Conservation (phyloP, 2,113 vertebrate species). For the Oxygymnocypris stewartii region DNA sequence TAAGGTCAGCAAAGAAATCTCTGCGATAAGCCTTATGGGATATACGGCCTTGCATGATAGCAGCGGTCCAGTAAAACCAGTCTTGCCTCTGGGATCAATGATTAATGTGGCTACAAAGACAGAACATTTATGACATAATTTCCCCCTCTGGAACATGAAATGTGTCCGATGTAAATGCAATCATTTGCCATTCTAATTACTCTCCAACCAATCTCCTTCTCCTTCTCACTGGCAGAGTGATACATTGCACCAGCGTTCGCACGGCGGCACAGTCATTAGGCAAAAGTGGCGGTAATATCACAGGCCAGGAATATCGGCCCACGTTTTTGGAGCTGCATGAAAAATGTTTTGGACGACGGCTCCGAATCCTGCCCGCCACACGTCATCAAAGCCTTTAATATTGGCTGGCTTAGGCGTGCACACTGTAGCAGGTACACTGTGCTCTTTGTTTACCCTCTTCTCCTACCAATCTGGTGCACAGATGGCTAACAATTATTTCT, state of each 20-base stretch:
- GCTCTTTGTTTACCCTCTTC: slow-evolving; percentile 75
- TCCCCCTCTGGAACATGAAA: slow-evolving; percentile 55
- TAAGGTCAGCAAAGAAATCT: slow-evolving; percentile 22
- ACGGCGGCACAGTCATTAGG: slow-evolving; percentile 65
- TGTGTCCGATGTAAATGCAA: slow-evolving; percentile 67
- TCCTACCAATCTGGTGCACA: slow-evolving; percentile 76
- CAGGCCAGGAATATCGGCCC: slow-evolving; percentile 69
- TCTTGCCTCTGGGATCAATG: slow-evolving; percentile 57
- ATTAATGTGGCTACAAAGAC: slow-evolving; percentile 64
- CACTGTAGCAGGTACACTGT: slow-evolving; percentile 73
- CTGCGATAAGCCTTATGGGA: slow-evolving; percentile 22
- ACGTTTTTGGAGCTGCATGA: slow-evolving; percentile 64
- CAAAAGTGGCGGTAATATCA: slow-evolving; percentile 65
- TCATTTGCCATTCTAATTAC: slow-evolving; percentile 69
- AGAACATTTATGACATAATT: slow-evolving; percentile 64
- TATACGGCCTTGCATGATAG: slow-evolving; percentile 40
- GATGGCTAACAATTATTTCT: slow-evolving; percentile 80
- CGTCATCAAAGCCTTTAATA: slow-evolving; percentile 66
- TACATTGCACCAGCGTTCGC: slow-evolving; percentile 55
- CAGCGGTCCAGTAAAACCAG: slow-evolving; percentile 64
- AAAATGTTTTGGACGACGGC: slow-evolving; percentile 64
- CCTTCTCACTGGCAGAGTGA: slow-evolving; percentile 55
- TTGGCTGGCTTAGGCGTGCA: slow-evolving; percentile 33
- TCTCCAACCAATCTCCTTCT: slow-evolving; percentile 55
- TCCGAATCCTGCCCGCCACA: slow-evolving; percentile 63